phyloP scores from a whole-genome alignment of 2,113 vertebrate species.

The Salminus brasiliensis region DNA sequence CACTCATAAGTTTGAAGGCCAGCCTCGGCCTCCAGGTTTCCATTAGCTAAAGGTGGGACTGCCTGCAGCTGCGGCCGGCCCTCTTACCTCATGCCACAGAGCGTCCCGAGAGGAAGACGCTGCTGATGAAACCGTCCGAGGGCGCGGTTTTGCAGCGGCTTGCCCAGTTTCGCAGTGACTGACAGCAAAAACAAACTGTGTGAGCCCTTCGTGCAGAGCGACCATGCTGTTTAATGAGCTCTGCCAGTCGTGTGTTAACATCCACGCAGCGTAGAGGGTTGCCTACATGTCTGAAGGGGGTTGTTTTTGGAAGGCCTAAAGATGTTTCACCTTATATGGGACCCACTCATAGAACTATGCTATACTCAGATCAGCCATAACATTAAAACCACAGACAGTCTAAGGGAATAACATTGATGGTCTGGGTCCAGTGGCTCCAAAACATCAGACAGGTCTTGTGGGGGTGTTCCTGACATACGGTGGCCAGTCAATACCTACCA shows the following conservation, averaged over 20 bases:
- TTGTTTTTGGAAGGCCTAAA: neutral
- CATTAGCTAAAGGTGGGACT: slow-evolving; percentile 51
- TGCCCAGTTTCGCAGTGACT: slow-evolving; percentile 31
- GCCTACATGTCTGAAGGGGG: neutral
- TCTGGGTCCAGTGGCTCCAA: too few species aligned
- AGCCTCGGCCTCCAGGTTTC: slow-evolving; percentile 37
- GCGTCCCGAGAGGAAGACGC: slow-evolving; percentile 38
- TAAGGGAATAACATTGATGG: too few species aligned
- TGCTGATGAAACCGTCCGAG: slow-evolving; percentile 44
- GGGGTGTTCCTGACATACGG: too few species aligned
- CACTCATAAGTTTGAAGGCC: slow-evolving; percentile 31
- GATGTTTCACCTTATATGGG: neutral
- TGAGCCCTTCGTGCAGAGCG: neutral
- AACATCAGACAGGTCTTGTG: too few species aligned
- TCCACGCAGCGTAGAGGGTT: neutral
- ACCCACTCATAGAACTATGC: neutral
- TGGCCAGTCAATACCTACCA: too few species aligned
- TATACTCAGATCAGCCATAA: too few species aligned
- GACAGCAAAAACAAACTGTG: slow-evolving; percentile 44
- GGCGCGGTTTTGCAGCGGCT: slow-evolving; percentile 48
- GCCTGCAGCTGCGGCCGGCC: slow-evolving; percentile 51
- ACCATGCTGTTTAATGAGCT: slow-evolving; percentile 33
- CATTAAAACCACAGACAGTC: too few species aligned
- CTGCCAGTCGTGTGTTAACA: neutral
- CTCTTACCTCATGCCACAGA: slow-evolving; percentile 54